phyloP scores from a whole-genome alignment of 1,140 invertebrate species.

The Drosophila rhopaloa region DNA sequence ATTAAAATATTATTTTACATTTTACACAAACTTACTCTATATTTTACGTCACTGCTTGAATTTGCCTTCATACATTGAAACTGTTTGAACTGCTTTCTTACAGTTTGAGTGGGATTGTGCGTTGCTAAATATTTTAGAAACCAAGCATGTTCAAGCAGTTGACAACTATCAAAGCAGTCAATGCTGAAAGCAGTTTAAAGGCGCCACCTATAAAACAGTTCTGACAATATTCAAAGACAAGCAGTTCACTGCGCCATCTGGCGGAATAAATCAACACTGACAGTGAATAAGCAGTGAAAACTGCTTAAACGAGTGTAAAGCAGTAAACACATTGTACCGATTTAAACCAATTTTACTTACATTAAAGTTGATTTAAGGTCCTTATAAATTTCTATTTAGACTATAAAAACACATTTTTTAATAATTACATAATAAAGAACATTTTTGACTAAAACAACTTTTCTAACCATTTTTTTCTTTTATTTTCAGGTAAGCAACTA shows the following conservation, averaged over 20 bases:
- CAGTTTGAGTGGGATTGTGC: slow-evolving; percentile 4
- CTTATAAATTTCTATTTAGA: too few relatives aligned
- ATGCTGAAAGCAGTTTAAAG: neutral
- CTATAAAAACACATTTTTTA: too few relatives aligned
- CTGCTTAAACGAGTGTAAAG: neutral
- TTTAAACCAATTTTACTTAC: too few relatives aligned
- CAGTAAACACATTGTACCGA: too few relatives aligned
- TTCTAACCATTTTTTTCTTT: slow-evolving; percentile 7
- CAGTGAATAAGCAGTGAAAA: too few relatives aligned
- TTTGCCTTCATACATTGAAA: neutral
- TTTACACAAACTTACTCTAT: neutral
- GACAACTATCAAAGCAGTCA: too few relatives aligned
- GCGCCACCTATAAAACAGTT: too few relatives aligned
- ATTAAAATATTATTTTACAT: neutral
- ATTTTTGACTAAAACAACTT: too few relatives aligned
- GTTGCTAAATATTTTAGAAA: neutral
- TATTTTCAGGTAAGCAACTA: slow-evolving; percentile 31
- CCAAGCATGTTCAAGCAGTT: too few relatives aligned
- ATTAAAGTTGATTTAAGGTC: too few relatives aligned
- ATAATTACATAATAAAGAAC: too few relatives aligned
- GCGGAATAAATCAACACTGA: neutral
- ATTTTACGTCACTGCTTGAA: neutral
- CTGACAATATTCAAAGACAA: too few relatives aligned
- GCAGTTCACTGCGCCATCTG: neutral
- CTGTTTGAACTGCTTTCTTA: neutral